phyloP scores from a whole-genome alignment of 2,797 vertebrate genomes.

The Myiotriccus ornatus region DNA sequence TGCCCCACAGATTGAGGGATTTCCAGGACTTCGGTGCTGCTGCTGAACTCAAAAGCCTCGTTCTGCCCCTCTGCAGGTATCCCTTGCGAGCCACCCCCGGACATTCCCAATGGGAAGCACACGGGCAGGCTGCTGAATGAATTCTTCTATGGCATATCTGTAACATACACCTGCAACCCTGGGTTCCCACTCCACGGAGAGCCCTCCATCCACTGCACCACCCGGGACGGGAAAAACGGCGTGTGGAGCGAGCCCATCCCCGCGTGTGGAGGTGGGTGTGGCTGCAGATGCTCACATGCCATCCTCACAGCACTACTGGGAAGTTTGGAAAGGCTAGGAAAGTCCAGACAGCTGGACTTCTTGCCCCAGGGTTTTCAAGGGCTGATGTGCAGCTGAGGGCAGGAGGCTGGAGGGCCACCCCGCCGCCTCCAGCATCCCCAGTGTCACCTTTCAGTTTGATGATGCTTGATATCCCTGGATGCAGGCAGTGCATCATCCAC shows the following conservation, averaged over 20 bases:
- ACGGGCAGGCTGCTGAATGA: neutral
- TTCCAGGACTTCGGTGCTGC: neutral
- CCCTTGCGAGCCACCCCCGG: constrained; percentile 47
- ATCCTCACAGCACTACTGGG: rapidly evolving
- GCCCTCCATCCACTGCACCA: constrained; percentile 49
- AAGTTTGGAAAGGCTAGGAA: too few species aligned
- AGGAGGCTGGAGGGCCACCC: neutral
- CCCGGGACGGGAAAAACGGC: neutral
- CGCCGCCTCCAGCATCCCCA: neutral
- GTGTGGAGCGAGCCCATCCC: constrained; percentile 54
- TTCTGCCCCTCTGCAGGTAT: constrained; percentile 45
- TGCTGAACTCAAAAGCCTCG: neutral
- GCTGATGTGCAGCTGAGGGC: neutral
- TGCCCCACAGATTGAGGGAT: neutral
- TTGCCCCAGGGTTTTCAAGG: neutral
- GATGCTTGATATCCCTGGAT: rapidly evolving
- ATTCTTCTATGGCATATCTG: constrained; percentile 37
- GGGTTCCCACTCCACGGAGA: constrained; percentile 42
- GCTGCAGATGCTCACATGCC: rapidly evolving
- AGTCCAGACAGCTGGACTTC: neutral
- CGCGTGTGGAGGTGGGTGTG: constrained; percentile 40
- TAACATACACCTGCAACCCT: constrained; percentile 39
- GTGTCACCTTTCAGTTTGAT: neutral
- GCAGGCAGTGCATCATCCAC: rapidly evolving
- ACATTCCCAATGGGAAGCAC: constrained; percentile 44